These are phyloP conservation scores for Zelleria hepariella DNA, from an alignment of 2,888 invertebrate genomes.

Conservation along the genomic window DNA sequence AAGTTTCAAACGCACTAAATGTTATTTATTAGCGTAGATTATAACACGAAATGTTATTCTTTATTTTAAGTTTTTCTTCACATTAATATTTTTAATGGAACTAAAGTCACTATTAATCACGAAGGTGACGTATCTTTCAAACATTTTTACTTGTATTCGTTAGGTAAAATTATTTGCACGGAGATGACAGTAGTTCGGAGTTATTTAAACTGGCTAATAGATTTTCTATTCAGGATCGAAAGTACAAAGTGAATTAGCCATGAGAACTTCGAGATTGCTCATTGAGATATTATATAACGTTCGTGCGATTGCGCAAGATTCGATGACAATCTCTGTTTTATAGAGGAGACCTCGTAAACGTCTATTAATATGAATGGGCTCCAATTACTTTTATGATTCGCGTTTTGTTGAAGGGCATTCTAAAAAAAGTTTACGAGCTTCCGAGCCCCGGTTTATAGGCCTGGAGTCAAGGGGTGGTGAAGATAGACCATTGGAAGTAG, in stretches of 20 bases:
- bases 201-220: too few relatives aligned
- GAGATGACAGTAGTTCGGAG: too few relatives aligned
- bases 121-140: too few relatives aligned
- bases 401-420: constrained; percentile 63
- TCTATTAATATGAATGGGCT: constrained; percentile 73
- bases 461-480: constrained; percentile 23
- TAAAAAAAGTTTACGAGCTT: constrained; percentile 67
- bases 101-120: too few relatives aligned
- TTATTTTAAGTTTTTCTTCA: too few relatives aligned
- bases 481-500: constrained; percentile 19
- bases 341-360: constrained; percentile 65
- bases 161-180: too few relatives aligned
- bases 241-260: constrained; percentile 49
- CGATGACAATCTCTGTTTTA: constrained; percentile 71
- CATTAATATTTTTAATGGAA: too few relatives aligned
- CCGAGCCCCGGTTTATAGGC: constrained; percentile 48
- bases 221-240: constrained; percentile 10
- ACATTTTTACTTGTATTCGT: too few relatives aligned
- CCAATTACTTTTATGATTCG: constrained; percentile 72
- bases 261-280: constrained; percentile 37
- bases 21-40: background rate
- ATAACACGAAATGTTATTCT: background rate
- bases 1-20: background rate
- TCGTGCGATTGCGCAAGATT: constrained; percentile 45
- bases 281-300: constrained; percentile 28